Conservation (phyloP, 2,797 vertebrate species). For the Erethizon dorsatum region DNA sequence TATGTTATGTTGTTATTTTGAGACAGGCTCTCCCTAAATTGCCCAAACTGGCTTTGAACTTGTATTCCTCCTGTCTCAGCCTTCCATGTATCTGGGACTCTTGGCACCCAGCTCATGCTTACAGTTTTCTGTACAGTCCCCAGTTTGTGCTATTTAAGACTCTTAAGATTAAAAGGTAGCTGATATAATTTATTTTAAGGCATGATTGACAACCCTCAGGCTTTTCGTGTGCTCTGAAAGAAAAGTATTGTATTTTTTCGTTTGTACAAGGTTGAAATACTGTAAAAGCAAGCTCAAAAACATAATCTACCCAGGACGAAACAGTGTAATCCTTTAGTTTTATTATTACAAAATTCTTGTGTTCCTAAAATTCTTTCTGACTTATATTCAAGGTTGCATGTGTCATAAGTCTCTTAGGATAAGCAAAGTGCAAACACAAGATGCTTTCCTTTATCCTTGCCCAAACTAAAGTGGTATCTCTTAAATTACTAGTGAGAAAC, state of each 20-base stretch:
- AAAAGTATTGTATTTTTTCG: neutral
- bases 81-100: neutral
- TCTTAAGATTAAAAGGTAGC: neutral
- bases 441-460: neutral
- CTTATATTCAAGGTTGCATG: neutral
- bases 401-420: constrained; percentile 6
- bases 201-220: neutral
- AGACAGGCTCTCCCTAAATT: neutral
- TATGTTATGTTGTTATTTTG: neutral
- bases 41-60: neutral
- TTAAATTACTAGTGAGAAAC: constrained; percentile 1
- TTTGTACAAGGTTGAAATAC: neutral
- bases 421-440: constrained; percentile 17
- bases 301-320: neutral
- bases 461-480: neutral
- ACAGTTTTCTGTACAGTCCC: neutral
- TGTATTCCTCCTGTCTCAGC: neutral
- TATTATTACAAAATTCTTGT: neutral
- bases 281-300: neutral
- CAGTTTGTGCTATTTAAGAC: neutral
- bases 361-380: constrained; percentile 15
- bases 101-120: neutral
- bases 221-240: neutral
- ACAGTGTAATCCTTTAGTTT: constrained; percentile 35
- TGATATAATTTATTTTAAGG: neutral